Conservation (phyloP, 2,113 vertebrate genomes). For the Halichoerus grypus region DNA sequence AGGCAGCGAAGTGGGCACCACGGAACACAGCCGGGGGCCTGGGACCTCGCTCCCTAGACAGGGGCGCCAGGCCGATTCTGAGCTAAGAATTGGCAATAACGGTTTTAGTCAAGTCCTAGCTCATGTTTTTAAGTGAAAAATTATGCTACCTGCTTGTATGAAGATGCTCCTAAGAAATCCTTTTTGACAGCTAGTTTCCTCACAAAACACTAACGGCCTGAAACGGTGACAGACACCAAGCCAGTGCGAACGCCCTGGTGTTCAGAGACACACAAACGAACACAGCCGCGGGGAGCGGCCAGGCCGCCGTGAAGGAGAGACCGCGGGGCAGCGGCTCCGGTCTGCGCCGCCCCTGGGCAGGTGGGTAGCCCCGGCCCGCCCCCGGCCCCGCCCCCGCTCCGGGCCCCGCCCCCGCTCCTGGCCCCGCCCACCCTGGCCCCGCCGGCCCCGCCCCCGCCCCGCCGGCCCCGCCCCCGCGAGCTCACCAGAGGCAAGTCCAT, state of each 20-base stretch:
- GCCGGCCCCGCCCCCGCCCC: neutral
- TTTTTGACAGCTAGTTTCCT: neutral
- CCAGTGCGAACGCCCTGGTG: accelerated
- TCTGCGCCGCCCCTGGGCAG: too few species aligned
- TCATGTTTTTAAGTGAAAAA: neutral
- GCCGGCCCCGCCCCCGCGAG: accelerated
- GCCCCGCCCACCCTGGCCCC: too few species aligned
- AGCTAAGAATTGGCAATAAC: neutral
- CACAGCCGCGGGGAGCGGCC: neutral
- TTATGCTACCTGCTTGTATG: accelerated
- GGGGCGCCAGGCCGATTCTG: accelerated
- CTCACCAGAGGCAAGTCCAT: conserved; percentile 99
- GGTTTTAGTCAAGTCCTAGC: neutral
- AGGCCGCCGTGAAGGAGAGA: neutral
- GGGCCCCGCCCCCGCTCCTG: accelerated
- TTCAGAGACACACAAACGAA: neutral
- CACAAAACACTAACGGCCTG: accelerated
- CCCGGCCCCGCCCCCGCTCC: neutral
- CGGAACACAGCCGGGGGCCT: accelerated
- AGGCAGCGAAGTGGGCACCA: accelerated
- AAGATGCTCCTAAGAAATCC: too few species aligned
- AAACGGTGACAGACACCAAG: accelerated
- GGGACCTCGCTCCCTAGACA: neutral
- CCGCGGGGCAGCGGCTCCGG: too few species aligned
- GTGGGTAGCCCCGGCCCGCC: too few species aligned